Evolutionary conservation across 2,797 vertebrate genomes (phyloP), one percentile per base, ranked within the genome.

Genomic region (Spea hammondii): DNA sequence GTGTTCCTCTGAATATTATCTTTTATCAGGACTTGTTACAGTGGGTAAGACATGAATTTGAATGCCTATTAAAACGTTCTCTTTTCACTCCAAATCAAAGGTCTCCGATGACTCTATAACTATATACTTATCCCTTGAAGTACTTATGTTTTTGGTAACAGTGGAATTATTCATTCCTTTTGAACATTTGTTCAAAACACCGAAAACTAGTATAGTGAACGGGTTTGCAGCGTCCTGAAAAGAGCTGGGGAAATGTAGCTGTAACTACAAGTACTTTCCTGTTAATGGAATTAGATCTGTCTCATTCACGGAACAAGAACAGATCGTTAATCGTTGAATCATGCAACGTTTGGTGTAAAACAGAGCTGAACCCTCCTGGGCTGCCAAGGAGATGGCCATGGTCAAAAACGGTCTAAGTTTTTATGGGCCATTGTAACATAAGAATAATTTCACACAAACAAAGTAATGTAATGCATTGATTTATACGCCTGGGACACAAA

Each of bases 281-380:
- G 78, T 79, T 53, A 10, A 57, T 13, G 71, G 65, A 79, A 74
- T 57, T 47, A 50, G 53, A 79, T 64, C 54, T 62, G 65, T 50
- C n/a, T 5, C 6, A 50, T 14, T 74, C 59, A 8, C 12, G 47
- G 14, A 74, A 14, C n/a, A 32, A 17, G 70, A 47, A 54, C 54
- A 60, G 55, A 44, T 47, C 45, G 12, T 48, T 74, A 50, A 12
- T n/a, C 72, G 64, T 64, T 48, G 64, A 60, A 62, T 51, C n/a
- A 32, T 64, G 76, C 69, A 57, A 57, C 2, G 11, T 46, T 6
- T 73, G 59, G 66, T 73, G 64, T 78, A 49, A 47, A 65, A 6
- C 45, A 7, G 32, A 44, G 47, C 46, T 57, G 10, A 17, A 46
- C 7, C 8, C 50, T 66, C 50, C 50, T 11, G 11, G 59, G 4